These are phyloP conservation scores for Drosophila ficusphila DNA, from an alignment of 1,140 invertebrate genomes.

Conservation along the genomic window DNA sequence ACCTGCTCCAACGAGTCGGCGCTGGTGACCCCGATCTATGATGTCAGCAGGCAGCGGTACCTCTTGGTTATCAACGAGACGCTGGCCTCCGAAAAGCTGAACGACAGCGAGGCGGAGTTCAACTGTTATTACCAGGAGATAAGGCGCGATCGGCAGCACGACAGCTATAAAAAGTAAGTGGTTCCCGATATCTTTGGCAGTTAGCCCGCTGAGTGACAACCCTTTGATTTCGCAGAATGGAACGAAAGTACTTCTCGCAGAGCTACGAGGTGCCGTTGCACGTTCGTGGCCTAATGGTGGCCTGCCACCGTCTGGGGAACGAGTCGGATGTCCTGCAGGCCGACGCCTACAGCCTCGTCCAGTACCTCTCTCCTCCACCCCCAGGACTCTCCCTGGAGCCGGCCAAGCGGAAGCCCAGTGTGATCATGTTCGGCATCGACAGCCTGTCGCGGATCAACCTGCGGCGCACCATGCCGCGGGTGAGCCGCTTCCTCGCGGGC, in stretches of 20 bases:
- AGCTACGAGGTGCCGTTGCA: conserved; percentile 55
- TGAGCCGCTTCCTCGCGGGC: conserved; percentile 39
- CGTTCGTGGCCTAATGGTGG: conserved; percentile 48
- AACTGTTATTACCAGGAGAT: conserved; percentile 69
- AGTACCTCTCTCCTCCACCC: conserved; percentile 7
- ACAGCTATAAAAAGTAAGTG: conserved; percentile 58
- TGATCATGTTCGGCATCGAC: conserved; percentile 73
- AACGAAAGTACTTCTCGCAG: conserved; percentile 52
- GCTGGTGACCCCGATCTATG: conserved; percentile 50
- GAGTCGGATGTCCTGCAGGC: conserved; percentile 43
- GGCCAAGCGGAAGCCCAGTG: conserved; percentile 51
- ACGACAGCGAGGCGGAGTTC: conserved; percentile 47
- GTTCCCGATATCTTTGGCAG: neutral
- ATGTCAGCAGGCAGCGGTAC: conserved; percentile 41
- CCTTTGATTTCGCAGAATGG: neutral
- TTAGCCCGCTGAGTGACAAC: neutral
- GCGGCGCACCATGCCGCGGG: conserved; percentile 68
- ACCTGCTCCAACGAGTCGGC: conserved; percentile 55
- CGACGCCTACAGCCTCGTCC: conserved; percentile 48
- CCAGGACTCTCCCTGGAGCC: neutral
- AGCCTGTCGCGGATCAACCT: conserved; percentile 80
- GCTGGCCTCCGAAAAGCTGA: conserved; percentile 29
- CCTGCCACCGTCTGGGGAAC: conserved; percentile 48
- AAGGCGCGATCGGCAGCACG: conserved; percentile 15
- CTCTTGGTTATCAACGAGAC: conserved; percentile 48